Evolutionary conservation across 2,113 vertebrate species (phyloP), one percentile per base, ranked within the genome.

Genomic region (Sphaerodactylus townsendi): DNA sequence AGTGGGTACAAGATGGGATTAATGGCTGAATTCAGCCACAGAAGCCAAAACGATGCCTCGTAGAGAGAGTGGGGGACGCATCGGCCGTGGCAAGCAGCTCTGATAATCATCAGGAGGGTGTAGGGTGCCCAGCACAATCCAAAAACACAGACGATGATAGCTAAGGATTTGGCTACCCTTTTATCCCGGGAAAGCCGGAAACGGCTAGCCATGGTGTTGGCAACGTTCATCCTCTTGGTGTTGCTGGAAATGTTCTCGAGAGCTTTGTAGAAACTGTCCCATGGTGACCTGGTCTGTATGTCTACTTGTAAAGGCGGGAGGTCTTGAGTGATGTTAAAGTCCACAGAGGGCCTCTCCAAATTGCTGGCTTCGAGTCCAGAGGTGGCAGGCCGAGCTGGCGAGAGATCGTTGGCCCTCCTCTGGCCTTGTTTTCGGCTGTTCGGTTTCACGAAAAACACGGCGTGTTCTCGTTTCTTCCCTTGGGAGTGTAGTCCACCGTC

Each of bases 81-180:
- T 30, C 86, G 95, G 6, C 95, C 92, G 0, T 96, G 95, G 79
- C 96, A 96, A 2, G 94, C 95, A 9, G 96, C 96, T 84, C 92
- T 86, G 85, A 96, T 96, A 89, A 96, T 96, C 96, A 96, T 95
- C 79, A 96, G 39, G 30, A 97, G 91, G 0, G 95, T 96, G 46
- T 96, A 97, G 1, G 95, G 96, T n/a, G 95, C 95, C 95, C 95
- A 97, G 56, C 96, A 96, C n/a, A 96, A 56, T 11, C 91, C 95
- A 77, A 97, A 97, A 35, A 95, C 94, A 69, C 95, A 96, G 14
- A 97, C 95, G 33, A 95, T 95, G 44, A 97, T 94, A 37, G 95
- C 96, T 78, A 96, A 90, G 14, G 94, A 96, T 77, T 96, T 97
- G 1, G 97, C 95, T 72, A 96, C 95, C 90, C 92, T 93, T n/a